A percentile compares a stretch with the other conserved stretches of the same genome.
phyloP scores from a whole-genome alignment of 2,797 vertebrate genomes.

The Craterocephalus amniculus region DNA sequence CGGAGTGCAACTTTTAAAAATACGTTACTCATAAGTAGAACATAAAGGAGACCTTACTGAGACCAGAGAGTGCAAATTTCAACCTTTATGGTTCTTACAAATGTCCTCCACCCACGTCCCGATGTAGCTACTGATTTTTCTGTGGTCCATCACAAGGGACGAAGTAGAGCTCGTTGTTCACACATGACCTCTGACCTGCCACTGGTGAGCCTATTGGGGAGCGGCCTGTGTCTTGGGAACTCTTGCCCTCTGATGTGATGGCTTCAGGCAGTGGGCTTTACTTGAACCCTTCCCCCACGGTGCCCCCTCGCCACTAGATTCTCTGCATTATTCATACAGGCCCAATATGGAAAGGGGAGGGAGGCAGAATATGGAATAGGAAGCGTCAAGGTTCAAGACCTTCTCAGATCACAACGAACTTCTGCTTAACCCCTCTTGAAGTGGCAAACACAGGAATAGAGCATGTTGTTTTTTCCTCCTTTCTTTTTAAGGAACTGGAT shows the following conservation, averaged over 20 bases:
- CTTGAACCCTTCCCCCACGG: slow-evolving; percentile 76
- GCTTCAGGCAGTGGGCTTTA: slow-evolving; percentile 84
- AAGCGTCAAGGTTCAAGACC: slow-evolving; percentile 81
- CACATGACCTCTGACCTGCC: slow-evolving; percentile 76
- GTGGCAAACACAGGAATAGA: slow-evolving; percentile 79
- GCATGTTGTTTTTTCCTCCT: slow-evolving; percentile 29
- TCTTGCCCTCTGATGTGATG: slow-evolving; percentile 83
- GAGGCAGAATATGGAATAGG: slow-evolving; percentile 78
- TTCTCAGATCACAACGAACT: slow-evolving; percentile 86
- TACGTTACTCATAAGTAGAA: slow-evolving; percentile 44
- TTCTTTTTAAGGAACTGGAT: slow-evolving; percentile 75
- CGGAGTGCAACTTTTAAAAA: slow-evolving; percentile 28
- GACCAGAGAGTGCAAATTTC: slow-evolving; percentile 75
- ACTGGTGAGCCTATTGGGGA: slow-evolving; percentile 71
- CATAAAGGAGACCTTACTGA: slow-evolving; percentile 59
- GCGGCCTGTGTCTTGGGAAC: slow-evolving; percentile 71
- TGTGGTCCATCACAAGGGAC: slow-evolving; percentile 73
- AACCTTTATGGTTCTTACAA: slow-evolving; percentile 76
- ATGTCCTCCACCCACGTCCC: slow-evolving; percentile 76
- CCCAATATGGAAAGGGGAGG: slow-evolving; percentile 62
- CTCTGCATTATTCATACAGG: slow-evolving; percentile 82
- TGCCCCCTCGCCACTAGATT: slow-evolving; percentile 80
- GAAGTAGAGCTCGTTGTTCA: slow-evolving; percentile 76
- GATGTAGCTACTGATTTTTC: slow-evolving; percentile 72
- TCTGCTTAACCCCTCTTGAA: slow-evolving; percentile 85